A percentile compares a stretch with the other conserved stretches of the same genome.
These are phyloP conservation scores for Diadumene lineata DNA, from an alignment of 92 coral and sea anemone species.

Conservation along the genomic window DNA sequence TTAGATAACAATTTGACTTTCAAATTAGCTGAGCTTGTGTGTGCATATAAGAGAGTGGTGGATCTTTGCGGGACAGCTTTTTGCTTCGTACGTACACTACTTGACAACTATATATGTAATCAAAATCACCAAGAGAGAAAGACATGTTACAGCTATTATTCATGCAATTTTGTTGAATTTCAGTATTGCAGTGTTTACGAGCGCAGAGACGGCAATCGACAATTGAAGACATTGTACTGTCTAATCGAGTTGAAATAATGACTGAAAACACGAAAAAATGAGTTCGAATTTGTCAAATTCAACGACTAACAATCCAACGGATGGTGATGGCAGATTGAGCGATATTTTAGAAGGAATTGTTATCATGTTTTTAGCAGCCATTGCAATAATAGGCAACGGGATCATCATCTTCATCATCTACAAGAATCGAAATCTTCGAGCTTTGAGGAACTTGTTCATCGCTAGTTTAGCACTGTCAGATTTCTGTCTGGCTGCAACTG, in stretches of 20 bases:
- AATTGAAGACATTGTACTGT: too few relatives aligned
- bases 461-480: conserved; percentile 72
- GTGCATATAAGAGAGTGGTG: too few relatives aligned
- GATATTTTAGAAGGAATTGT: conserved; percentile 53
- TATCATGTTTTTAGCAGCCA: conserved; percentile 28
- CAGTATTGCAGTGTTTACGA: too few relatives aligned
- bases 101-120: too few relatives aligned
- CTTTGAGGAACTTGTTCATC: conserved; percentile 61
- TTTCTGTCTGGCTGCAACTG: conserved; percentile 58
- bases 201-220: too few relatives aligned
- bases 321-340: background rate
- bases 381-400: conserved; percentile 62
- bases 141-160: too few relatives aligned
- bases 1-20: conserved; percentile 9
- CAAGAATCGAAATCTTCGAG: conserved; percentile 52
- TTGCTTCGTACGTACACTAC: too few relatives aligned
- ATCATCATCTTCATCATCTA: conserved; percentile 55
- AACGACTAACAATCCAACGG: background rate
- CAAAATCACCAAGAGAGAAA: too few relatives aligned
- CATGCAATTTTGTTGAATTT: too few relatives aligned
- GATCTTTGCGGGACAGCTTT: too few relatives aligned
- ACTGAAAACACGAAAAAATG: background rate
- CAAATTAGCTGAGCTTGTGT: conserved; percentile 10
- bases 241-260: background rate
- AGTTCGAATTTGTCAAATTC: conserved; percentile 3